Percentiles rank a stretch among this genome's conserved stretches.
phyloP scores from a whole-genome alignment of 2,888 invertebrate genomes.

The Athalia cordata region DNA sequence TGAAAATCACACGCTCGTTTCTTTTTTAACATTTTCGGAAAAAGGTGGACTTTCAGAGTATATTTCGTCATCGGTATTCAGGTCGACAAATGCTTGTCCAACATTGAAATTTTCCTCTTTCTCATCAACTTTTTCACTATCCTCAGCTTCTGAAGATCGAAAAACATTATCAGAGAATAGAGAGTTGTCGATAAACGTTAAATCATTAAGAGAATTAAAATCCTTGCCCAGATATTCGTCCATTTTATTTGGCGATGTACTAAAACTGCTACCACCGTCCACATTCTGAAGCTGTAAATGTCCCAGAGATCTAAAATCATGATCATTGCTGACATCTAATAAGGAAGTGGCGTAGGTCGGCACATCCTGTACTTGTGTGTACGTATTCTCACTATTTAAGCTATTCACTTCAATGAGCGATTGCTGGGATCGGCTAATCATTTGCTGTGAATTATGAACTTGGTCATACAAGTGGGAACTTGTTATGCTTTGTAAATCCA shows the following conservation, averaged over 20 bases:
- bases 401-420: conserved; percentile 58
- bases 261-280: conserved; percentile 26
- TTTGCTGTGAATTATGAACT: conserved; percentile 56
- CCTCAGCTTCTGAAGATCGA: conserved; percentile 53
- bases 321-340: conserved; percentile 53
- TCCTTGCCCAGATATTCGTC: conserved; percentile 53
- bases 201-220: conserved; percentile 59
- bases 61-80: conserved; percentile 50
- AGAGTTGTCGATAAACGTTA: conserved; percentile 56
- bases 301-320: conserved; percentile 50
- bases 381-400: conserved; percentile 57
- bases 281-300: conserved; percentile 50
- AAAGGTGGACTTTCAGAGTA: conserved; percentile 54
- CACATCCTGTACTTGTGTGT: conserved; percentile 43
- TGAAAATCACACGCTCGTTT: conserved; percentile 67
- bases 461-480: conserved; percentile 58
- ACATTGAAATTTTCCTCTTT: conserved; percentile 52
- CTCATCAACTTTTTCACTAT: conserved; percentile 52
- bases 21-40: conserved; percentile 63
- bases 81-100: conserved; percentile 50
- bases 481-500: conserved; percentile 57
- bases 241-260: conserved; percentile 46
- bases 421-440: conserved; percentile 55
- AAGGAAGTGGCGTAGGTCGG: conserved; percentile 47
- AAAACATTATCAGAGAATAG: conserved; percentile 49